A percentile compares a stretch with the other conserved stretches of the same genome.
Conservation (phyloP, 1,140 invertebrate species). For the Leptestheria dahalacensis region DNA sequence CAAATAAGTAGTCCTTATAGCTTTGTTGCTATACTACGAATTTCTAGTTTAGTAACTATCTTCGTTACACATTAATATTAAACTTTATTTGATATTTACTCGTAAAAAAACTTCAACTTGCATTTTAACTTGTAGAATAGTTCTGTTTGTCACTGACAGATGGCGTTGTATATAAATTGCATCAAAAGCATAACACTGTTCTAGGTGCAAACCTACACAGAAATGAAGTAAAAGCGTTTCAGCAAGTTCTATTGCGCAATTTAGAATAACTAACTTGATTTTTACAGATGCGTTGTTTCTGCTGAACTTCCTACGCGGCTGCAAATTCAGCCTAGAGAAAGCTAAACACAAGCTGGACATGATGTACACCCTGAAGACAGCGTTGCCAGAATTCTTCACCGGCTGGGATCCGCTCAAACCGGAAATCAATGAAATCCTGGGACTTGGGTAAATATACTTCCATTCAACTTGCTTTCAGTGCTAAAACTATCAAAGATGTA, state of each 20-base stretch:
- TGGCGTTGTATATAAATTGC: too few relatives aligned
- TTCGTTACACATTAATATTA: too few relatives aligned
- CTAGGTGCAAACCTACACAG: neutral
- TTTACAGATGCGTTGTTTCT: slow-evolving; percentile 31
- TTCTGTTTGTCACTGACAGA: too few relatives aligned
- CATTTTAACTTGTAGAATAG: too few relatives aligned
- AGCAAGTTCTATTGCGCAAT: neutral
- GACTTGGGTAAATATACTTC: slow-evolving; percentile 21
- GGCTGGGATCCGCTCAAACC: slow-evolving; percentile 29
- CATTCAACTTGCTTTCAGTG: neutral
- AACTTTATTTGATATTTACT: too few relatives aligned
- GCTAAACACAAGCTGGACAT: slow-evolving; percentile 35
- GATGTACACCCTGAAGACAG: slow-evolving; percentile 31
- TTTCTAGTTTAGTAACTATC: too few relatives aligned
- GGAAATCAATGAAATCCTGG: slow-evolving; percentile 29
- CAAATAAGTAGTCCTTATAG: too few relatives aligned
- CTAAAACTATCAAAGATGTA: neutral
- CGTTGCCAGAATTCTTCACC: slow-evolving; percentile 33
- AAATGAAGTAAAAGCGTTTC: neutral
- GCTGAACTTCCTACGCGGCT: slow-evolving; percentile 34
- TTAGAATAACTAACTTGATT: neutral
- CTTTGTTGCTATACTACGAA: too few relatives aligned
- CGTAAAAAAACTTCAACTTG: too few relatives aligned
- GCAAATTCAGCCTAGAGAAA: slow-evolving; percentile 36
- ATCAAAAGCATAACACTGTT: slow-evolving; percentile 55